phyloP scores from a whole-genome alignment of 1,140 invertebrate species.

The Drosophila pallidifrons region DNA sequence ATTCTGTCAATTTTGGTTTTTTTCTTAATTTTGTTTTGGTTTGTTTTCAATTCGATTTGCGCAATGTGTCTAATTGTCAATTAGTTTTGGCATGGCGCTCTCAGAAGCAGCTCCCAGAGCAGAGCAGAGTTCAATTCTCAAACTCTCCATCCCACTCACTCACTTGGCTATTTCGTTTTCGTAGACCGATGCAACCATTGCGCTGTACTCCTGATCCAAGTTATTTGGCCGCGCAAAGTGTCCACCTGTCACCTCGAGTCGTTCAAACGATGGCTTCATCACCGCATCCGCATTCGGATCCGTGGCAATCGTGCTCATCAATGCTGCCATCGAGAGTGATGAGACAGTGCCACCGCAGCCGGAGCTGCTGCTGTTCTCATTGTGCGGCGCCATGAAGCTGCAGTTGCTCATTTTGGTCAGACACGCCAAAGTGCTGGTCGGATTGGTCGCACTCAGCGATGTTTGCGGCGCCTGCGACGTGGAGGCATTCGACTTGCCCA shows the following conservation, averaged over 20 bases:
- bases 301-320: constrained; percentile 44
- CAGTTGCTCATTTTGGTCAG: constrained; percentile 55
- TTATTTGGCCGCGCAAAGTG: constrained; percentile 58
- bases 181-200: constrained; percentile 78
- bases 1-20: constrained; percentile 54
- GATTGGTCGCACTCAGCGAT: constrained; percentile 15
- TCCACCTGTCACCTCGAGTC: constrained; percentile 48
- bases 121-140: constrained; percentile 31
- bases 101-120: constrained; percentile 43
- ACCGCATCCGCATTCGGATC: constrained; percentile 56
- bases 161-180: constrained; percentile 69
- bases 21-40: constrained; percentile 7
- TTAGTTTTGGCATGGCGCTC: constrained; percentile 48
- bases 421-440: constrained; percentile 41
- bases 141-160: constrained; percentile 33
- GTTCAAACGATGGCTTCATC: constrained; percentile 76
- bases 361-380: constrained; percentile 72
- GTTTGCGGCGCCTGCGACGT: constrained; percentile 40
- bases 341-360: constrained; percentile 68
- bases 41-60: constrained; percentile 24
- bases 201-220: constrained; percentile 77
- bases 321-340: constrained; percentile 49
- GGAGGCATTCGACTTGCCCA: constrained; percentile 39
- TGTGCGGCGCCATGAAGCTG: constrained; percentile 48
- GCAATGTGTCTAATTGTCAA: constrained; percentile 73